Base-by-base conservation (phyloP, 2,113 vertebrate genomes). In the Cavia porcellus region DNA sequence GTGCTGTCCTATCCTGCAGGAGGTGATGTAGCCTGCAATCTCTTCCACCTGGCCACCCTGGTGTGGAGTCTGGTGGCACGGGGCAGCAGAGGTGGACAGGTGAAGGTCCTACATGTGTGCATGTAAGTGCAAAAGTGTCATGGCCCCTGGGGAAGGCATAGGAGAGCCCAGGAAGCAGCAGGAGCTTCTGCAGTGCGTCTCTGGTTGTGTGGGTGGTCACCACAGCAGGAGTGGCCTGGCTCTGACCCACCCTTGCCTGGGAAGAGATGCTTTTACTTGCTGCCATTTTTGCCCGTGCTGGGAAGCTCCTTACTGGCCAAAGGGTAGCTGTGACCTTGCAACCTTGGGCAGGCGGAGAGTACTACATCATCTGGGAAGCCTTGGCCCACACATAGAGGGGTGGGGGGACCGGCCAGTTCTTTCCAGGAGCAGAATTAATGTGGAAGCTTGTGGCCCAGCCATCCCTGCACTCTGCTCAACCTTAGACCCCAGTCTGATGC, bases 1-100 rank as follows among this genome's bases (percentile, higher is more conserved):
- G 52, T 74, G 42, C 20, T 2, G 25, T 2, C 30, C 17, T n/a
- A 25, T 42, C 68, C 59, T 24, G 17, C 4, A 15, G 85, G n/a
- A 57, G n/a, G 6, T 50, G 4, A 3, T 5, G 22, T 2, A 50
- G 19, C 45, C 22, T 13, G 20, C 57, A 70, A 25, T 3, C 45
- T 15, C 3, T 5, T 50, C 50, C 9, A 7, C 11, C 38, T 5
- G 0, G 47, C 10, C 0, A 19, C 7, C 64, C 57, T n/a, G 52
- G 75, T 0, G 17, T 0, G 83, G n/a, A 79, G 30, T n/a, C 57
- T 5, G 20, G 0, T 7, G 25, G 20, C 38, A 6, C 30, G 32
- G 1, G 17, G 2, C 0, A 4, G 32, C 17, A 10, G 42, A 42
- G 66, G 45, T 24, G 61, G 14, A 62, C 8, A 20, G 20, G 66